These are phyloP conservation scores for Chinchilla lanigera DNA, from an alignment of 2,113 vertebrate genomes.

Conservation along the genomic window DNA sequence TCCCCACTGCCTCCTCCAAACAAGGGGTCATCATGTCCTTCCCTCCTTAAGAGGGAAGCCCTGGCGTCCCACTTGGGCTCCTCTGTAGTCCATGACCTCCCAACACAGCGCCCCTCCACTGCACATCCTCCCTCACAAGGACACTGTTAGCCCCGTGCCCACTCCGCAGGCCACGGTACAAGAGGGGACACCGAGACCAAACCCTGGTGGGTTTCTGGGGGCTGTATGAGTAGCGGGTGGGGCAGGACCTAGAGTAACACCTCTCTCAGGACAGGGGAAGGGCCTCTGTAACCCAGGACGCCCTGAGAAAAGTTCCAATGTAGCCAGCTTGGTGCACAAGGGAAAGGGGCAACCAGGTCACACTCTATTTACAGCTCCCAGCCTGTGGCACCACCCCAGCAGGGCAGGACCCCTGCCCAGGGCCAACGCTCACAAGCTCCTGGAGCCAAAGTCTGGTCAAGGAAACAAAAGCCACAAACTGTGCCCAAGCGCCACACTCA, in stretches of 20 bases:
- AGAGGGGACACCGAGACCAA: too few species aligned
- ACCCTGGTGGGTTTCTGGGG: not conserved
- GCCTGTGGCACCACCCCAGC: not conserved
- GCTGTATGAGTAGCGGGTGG: not conserved
- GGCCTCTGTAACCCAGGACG: not conserved
- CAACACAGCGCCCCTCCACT: not conserved
- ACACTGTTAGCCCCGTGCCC: not conserved
- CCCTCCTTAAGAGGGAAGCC: not conserved
- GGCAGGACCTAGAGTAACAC: not conserved
- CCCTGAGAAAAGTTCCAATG: not conserved
- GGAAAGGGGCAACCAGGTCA: not conserved
- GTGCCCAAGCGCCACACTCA: rapidly evolving
- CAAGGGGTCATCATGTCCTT: not conserved
- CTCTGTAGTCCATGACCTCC: not conserved
- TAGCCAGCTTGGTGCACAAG: not conserved
- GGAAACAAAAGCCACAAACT: not conserved
- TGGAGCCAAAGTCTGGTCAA: not conserved
- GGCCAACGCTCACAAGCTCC: not conserved
- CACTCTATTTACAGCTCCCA: not conserved
- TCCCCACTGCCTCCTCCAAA: not conserved
- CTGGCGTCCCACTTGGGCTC: not conserved
- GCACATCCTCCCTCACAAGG: not conserved
- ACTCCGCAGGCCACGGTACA: too few species aligned
- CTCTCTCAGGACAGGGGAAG: not conserved
- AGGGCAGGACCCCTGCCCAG: not conserved